A percentile compares a stretch with the other conserved stretches of the same genome.
phyloP scores from a whole-genome alignment of 1,140 invertebrate species.

The Caenorhabditis inopinata region DNA sequence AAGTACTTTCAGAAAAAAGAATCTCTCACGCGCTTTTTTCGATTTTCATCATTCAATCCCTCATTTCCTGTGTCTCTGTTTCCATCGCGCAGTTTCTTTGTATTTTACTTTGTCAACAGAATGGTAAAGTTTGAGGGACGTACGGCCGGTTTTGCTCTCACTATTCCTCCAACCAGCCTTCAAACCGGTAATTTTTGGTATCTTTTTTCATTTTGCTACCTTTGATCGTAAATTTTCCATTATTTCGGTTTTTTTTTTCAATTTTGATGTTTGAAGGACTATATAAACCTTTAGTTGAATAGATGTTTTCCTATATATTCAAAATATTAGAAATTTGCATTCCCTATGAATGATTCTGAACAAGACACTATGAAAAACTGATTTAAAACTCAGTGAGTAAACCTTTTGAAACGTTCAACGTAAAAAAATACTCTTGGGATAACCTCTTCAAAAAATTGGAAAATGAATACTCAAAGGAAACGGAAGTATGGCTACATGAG shows the following conservation, averaged over 20 bases:
- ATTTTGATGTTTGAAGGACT: not conserved
- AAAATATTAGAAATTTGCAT: too few relatives aligned
- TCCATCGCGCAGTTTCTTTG: not conserved
- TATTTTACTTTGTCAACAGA: not conserved
- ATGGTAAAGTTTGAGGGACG: constrained; percentile 20
- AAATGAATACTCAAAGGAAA: constrained; percentile 28
- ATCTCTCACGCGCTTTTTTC: not conserved
- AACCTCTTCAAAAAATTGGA: not conserved
- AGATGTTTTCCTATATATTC: too few relatives aligned
- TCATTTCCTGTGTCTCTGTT: not conserved
- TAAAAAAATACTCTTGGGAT: constrained; percentile 30
- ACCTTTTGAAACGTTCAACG: constrained; percentile 8
- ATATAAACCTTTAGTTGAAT: too few relatives aligned
- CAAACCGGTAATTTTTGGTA: not conserved
- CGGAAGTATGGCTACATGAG: constrained; percentile 17
- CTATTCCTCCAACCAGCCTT: not conserved
- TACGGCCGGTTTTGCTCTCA: not conserved
- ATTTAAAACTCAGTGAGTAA: not conserved
- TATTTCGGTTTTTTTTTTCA: not conserved
- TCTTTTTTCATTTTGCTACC: not conserved
- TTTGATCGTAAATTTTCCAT: not conserved
- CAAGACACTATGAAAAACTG: too few relatives aligned
- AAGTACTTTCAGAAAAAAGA: not conserved
- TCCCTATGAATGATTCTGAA: too few relatives aligned
- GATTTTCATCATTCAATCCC: not conserved